Evolutionary conservation across 2,797 vertebrate genomes (phyloP).

Genomic region (Acipenser oxyrinchus): DNA sequence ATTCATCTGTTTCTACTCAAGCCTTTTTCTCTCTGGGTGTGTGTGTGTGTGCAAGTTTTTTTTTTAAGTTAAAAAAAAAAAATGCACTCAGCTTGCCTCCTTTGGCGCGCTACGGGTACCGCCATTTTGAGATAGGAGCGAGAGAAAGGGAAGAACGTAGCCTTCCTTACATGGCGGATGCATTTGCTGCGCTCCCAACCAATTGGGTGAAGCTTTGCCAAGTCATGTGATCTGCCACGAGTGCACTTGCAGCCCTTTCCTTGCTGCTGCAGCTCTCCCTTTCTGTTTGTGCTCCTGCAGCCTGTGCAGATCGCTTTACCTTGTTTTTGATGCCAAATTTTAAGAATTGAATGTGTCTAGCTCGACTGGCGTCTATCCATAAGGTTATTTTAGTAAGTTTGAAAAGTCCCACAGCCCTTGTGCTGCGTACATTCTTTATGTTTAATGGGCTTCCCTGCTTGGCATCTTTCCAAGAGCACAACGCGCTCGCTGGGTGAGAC

Average conservation of each 20-base stretch:
- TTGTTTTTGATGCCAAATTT: conserved; percentile 50
- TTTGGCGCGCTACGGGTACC: conserved; percentile 50
- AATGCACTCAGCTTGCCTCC: conserved; percentile 41
- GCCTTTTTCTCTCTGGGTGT: conserved; percentile 35
- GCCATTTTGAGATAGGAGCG: conserved; percentile 73
- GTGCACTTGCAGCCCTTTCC: conserved; percentile 70
- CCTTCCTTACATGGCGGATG: conserved; percentile 82
- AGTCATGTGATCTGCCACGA: conserved; percentile 79
- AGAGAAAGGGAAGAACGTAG: conserved; percentile 41
- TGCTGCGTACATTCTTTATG: conserved; percentile 77
- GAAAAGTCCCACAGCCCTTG: conserved; percentile 62
- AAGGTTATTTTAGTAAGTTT: conserved; percentile 70
- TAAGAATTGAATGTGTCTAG: conserved; percentile 49
- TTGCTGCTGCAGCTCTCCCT: conserved; percentile 43
- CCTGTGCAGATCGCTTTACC: conserved; percentile 41
- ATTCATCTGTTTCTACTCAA: conserved; percentile 83
- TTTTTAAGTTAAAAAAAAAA: conserved; percentile 22
- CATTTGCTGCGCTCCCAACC: conserved; percentile 65
- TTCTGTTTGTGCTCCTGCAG: conserved; percentile 8
- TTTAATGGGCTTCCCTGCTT: conserved; percentile 87
- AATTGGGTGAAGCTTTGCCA: conserved; percentile 62
- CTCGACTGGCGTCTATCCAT: conserved; percentile 59
- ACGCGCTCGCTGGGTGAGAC: conserved; percentile 64
- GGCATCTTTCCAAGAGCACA: conserved; percentile 69
- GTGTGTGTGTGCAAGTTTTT: no score